These are phyloP conservation scores for Ptychoptera albimana DNA, from an alignment of 2,888 invertebrate species.

Conservation along the genomic window DNA sequence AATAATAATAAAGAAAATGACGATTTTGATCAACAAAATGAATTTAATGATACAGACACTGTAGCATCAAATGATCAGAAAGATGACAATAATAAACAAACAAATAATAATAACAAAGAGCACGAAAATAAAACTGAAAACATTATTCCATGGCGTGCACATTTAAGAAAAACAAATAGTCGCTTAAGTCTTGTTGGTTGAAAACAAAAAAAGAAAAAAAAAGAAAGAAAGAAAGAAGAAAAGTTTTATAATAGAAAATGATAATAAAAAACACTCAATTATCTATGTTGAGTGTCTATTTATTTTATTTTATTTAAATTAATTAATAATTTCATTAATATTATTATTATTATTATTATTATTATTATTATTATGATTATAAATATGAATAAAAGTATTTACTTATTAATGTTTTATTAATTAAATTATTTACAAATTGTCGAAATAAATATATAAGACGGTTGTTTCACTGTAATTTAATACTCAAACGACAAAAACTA, in stretches of 20 bases:
- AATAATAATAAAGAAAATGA: conserved; percentile 20
- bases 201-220: conserved; percentile 3
- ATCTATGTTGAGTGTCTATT: neutral
- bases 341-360: neutral
- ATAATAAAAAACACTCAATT: neutral
- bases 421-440: too few species aligned
- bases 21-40: conserved; percentile 11
- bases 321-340: neutral
- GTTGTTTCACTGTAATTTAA: too few species aligned
- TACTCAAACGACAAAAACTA: too few species aligned
- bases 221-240: too few species aligned
- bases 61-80: conserved; percentile 6
- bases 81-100: conserved; percentile 10
- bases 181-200: conserved; percentile 66
- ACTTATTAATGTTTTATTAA: too few species aligned
- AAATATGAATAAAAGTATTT: neutral
- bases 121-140: conserved; percentile 44
- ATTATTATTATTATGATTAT: too few species aligned
- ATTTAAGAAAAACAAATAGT: conserved; percentile 78
- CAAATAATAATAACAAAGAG: conserved; percentile 23
- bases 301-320: neutral
- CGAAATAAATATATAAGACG: too few species aligned
- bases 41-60: too few species aligned
- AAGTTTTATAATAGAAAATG: too few species aligned
- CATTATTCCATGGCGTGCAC: conserved; percentile 81